A percentile compares a stretch with the other conserved stretches of the same genome.
phyloP scores from a whole-genome alignment of 2,888 invertebrate genomes.

The Sturmia bella region DNA sequence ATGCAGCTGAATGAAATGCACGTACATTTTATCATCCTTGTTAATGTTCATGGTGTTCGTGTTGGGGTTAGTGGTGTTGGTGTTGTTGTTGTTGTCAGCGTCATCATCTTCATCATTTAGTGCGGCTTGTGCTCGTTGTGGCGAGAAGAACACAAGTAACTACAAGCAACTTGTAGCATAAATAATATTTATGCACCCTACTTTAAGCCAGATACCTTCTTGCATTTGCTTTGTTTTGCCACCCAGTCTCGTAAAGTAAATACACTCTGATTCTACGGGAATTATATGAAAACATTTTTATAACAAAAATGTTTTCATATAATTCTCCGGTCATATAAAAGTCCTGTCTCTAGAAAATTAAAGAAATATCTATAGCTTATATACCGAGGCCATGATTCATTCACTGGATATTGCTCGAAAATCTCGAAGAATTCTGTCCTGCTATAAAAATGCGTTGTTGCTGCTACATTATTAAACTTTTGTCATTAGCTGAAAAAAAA shows the following conservation, averaged over 20 bases:
- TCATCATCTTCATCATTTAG: conserved; percentile 60
- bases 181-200: conserved; percentile 38
- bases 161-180: conserved; percentile 46
- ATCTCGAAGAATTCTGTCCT: too few species aligned
- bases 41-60: conserved; percentile 14
- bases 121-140: conserved; percentile 67
- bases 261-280: too few species aligned
- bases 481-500: too few species aligned
- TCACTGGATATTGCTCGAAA: too few species aligned
- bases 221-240: not conserved
- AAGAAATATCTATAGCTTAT: too few species aligned
- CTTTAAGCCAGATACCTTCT: not conserved
- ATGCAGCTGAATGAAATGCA: conserved; percentile 65
- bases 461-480: too few species aligned
- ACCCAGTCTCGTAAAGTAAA: not conserved
- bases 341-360: too few species aligned
- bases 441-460: too few species aligned
- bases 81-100: not conserved
- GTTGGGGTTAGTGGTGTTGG: not conserved
- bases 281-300: too few species aligned
- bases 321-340: too few species aligned
- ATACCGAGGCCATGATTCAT: too few species aligned
- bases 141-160: conserved; percentile 57
- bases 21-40: conserved; percentile 59
- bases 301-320: too few species aligned